These are phyloP conservation scores for Physella acuta DNA, from an alignment of 1,140 invertebrate genomes.

Conservation along the genomic window DNA sequence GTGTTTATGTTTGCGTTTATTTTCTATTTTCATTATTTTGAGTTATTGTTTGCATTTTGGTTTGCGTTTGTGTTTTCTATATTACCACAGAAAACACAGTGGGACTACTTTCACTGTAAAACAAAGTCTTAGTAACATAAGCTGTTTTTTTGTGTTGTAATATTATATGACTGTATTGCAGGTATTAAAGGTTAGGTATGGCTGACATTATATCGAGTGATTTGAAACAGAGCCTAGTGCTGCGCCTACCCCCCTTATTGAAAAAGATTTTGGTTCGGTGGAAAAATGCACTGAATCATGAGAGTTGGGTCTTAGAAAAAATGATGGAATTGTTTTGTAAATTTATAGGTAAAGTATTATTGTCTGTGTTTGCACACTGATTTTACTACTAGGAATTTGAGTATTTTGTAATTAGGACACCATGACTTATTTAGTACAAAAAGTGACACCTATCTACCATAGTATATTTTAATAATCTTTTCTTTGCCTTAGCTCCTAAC, in stretches of 20 bases:
- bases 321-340: slow-evolving; percentile 6
- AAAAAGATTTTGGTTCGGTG: background rate
- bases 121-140: too few species aligned
- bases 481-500: background rate
- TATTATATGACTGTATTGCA: too few species aligned
- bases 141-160: too few species aligned
- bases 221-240: too few species aligned
- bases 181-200: too few species aligned
- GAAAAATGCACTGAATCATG: background rate
- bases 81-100: too few species aligned
- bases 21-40: too few species aligned
- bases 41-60: too few species aligned
- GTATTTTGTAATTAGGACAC: background rate
- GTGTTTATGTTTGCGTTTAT: too few species aligned
- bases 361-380: background rate
- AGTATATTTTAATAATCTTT: background rate
- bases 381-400: background rate
- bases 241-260: background rate
- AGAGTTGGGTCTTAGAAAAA: slow-evolving; percentile 10
- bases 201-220: too few species aligned
- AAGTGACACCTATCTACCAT: background rate
- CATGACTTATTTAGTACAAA: background rate
- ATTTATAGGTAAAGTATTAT: background rate
- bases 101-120: too few species aligned
- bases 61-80: too few species aligned